Evolutionary conservation across 2,888 invertebrate genomes (phyloP).

Genomic region (Drosophila niveifrons): DNA sequence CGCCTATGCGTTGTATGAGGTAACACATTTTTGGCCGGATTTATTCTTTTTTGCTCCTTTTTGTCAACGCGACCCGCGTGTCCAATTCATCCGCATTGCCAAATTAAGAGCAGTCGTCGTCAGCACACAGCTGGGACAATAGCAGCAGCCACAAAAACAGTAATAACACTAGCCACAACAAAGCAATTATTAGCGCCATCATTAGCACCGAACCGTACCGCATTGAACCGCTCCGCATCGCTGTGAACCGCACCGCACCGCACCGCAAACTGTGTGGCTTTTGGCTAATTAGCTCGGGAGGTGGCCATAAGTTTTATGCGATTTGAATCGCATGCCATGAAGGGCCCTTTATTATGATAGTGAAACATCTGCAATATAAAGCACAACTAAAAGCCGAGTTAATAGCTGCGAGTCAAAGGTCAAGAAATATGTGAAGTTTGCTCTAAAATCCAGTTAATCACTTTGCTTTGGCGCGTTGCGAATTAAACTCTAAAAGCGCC

Average conservation of each 20-base stretch:
- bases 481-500: constrained; percentile 30
- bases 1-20: background rate
- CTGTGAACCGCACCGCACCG: background rate
- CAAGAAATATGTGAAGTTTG: background rate
- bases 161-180: constrained; percentile 56
- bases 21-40: background rate
- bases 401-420: background rate
- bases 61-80: background rate
- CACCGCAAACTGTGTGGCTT: constrained; percentile 33
- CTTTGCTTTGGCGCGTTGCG: constrained; percentile 49
- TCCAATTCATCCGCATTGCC: background rate
- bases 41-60: background rate
- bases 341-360: too few relatives aligned
- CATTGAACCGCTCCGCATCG: constrained; percentile 23
- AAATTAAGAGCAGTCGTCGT: constrained; percentile 26
- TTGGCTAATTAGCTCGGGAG: constrained; percentile 57
- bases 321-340: constrained; percentile 49
- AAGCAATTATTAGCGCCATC: constrained; percentile 72
- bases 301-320: constrained; percentile 47
- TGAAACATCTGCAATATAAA: constrained; percentile 31
- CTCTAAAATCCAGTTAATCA: constrained; percentile 57
- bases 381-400: background rate
- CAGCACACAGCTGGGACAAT: constrained; percentile 37
- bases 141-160: constrained; percentile 22
- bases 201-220: constrained; percentile 51